These are phyloP conservation scores for Lycaena phlaeas DNA, from an alignment of 2,888 invertebrate species.

Conservation along the genomic window DNA sequence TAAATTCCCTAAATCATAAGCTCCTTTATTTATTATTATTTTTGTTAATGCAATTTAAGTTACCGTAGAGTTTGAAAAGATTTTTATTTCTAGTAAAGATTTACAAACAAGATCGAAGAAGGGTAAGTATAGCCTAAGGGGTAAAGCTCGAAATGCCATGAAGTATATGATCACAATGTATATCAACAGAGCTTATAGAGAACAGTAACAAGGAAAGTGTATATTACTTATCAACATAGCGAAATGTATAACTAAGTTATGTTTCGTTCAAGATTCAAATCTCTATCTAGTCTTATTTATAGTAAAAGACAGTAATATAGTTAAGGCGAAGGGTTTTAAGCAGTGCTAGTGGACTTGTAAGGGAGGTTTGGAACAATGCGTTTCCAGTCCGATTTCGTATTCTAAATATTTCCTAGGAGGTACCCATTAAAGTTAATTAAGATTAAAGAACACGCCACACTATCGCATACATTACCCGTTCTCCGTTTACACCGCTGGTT, in stretches of 20 bases:
- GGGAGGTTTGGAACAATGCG: conserved; percentile 41
- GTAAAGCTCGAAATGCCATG: conserved; percentile 62
- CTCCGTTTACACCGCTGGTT: conserved; percentile 13
- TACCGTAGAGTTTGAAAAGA: conserved; percentile 12
- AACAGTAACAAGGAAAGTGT: conserved; percentile 5
- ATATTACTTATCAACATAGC: conserved; percentile 6
- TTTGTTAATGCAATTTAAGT: conserved; percentile 15
- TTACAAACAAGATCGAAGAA: conserved; percentile 18
- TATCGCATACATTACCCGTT: conserved; percentile 12
- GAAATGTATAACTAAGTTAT: conserved; percentile 2
- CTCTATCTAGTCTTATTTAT: conserved; percentile 39
- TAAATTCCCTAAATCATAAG: conserved; percentile 59
- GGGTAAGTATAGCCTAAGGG: conserved; percentile 47
- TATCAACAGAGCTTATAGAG: conserved; percentile 13
- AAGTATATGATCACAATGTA: conserved; percentile 31
- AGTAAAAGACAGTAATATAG: conserved; percentile 42
- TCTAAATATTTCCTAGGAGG: neutral
- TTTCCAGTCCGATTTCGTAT: conserved; percentile 15
- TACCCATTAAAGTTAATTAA: neutral
- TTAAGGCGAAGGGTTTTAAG: conserved; percentile 53
- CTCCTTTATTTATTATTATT: conserved; percentile 35
- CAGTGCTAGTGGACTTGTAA: conserved; percentile 37
- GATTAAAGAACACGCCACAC: conserved; percentile 10
- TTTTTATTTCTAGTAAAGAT: conserved; percentile 10
- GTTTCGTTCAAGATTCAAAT: conserved; percentile 18